These are phyloP conservation scores for Nymphalis urticae DNA, from an alignment of 2,888 invertebrate genomes.

Conservation along the genomic window DNA sequence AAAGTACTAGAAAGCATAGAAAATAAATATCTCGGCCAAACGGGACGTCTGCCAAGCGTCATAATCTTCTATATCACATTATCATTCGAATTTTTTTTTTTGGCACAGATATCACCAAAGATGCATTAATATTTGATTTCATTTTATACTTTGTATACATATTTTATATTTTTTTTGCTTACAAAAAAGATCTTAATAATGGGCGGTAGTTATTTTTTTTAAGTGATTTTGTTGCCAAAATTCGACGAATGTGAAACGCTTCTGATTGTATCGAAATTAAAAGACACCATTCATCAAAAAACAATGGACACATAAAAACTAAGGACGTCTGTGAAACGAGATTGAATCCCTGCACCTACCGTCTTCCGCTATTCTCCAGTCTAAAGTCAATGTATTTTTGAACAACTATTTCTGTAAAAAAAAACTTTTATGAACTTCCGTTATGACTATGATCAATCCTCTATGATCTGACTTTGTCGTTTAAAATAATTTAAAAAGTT, in stretches of 20 bases:
- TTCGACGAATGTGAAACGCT: not conserved
- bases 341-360: conserved; percentile 10
- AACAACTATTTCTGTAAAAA: not conserved
- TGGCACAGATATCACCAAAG: conserved; percentile 26
- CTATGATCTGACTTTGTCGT: too few species aligned
- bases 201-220: not conserved
- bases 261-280: conserved; percentile 10
- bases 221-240: conserved; percentile 3
- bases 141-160: not conserved
- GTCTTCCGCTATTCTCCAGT: not conserved
- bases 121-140: conserved; percentile 3
- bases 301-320: conserved; percentile 34
- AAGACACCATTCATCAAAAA: conserved; percentile 11
- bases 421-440: not conserved
- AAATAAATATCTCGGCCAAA: conserved; percentile 29
- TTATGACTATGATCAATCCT: too few species aligned
- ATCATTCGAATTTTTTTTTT: conserved; percentile 31
- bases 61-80: conserved; percentile 37
- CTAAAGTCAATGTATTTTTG: not conserved
- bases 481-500: too few species aligned
- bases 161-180: not conserved
- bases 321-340: conserved; percentile 37
- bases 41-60: conserved; percentile 37
- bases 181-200: not conserved
- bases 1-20: conserved; percentile 13